Percentiles rank a stretch among this genome's conserved stretches.
Evolutionary conservation across 2,888 invertebrate genomes (phyloP).

Genomic region (Dimorphilus gyrociliatus): DNA sequence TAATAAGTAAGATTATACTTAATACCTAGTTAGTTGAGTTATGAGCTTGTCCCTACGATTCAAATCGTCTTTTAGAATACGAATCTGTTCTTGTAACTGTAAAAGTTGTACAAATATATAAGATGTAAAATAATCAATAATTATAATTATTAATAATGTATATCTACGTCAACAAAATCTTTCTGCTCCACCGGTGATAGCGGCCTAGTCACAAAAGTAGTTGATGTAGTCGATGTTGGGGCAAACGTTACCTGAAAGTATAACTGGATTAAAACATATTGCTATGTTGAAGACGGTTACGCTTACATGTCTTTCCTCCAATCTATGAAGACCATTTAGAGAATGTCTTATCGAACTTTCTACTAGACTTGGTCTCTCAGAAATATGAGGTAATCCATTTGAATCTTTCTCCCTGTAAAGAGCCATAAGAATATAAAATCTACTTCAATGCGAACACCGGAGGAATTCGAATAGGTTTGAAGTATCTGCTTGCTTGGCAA

Average conservation of each 20-base stretch:
- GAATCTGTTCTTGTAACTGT: constrained; percentile 31
- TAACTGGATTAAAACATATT: neutral
- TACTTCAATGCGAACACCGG: no score
- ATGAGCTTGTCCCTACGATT: constrained; percentile 32
- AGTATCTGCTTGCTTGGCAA: no score
- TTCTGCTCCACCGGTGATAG: constrained; percentile 3
- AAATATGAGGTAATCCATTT: no score
- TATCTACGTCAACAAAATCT: neutral
- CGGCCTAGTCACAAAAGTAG: constrained; percentile 2
- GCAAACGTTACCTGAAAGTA: neutral
- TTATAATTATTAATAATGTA: neutral
- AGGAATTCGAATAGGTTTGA: no score
- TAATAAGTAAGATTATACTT: no score
- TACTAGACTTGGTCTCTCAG: no score
- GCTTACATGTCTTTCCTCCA: no score
- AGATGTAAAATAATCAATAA: neutral
- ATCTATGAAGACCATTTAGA: no score
- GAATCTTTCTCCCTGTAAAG: no score
- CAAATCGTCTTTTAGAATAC: constrained; percentile 26
- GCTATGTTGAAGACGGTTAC: constrained; percentile 1
- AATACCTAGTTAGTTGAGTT: constrained; percentile 28
- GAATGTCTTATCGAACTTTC: no score
- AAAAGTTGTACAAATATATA: constrained; percentile 1
- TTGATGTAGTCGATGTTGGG: neutral
- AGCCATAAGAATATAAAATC: no score